Evolutionary conservation across 2,888 invertebrate genomes (phyloP), one percentile per base, ranked within the genome.

Genomic region (Troides aeacus): DNA sequence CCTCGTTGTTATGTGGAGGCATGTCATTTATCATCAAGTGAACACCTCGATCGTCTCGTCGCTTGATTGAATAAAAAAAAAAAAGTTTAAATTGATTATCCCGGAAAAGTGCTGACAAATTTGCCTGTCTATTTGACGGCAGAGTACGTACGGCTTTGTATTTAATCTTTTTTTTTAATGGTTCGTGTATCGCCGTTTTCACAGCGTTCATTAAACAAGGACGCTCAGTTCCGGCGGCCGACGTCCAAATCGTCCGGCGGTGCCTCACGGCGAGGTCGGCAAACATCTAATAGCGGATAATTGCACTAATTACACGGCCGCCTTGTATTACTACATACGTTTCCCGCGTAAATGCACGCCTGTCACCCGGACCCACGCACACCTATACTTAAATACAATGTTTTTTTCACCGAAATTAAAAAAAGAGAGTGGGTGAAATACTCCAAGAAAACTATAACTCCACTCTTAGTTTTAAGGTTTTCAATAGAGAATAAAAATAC

Each of bases 251-350:
- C 56, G 69, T 36, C 64, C 64, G 64, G 30, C 66, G 36, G 21
- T 61, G 67, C 57, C 62, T 60, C 64, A 64, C 53, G 15, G 59
- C 70, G 70, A 70, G 70, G 66, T 70, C 70, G 63, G 70, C 57
- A 67, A 70, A 70, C 70, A 70, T 70, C 70, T 67, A 70, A 70
- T 70, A 61, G 46, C 70, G 66, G 64, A 39, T 70, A 67, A 70
- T 70, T 70, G 64, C 70, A 57, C 63, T 70, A 70, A 70, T 70
- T 70, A 69, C 23, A 66, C 56, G 18, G 30, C 53, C 23, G 53
- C 36, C 36, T 63, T 59, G 64, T 57, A 18, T 64, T 69, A 36
- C 66, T 62, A 70, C 70, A 70, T 50, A 42, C 56, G 70, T 46
- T 63, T 21, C n/a, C 24, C 58, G n/a, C 24, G 62, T 24, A 57